Base-by-base conservation (phyloP, 2,797 vertebrate genomes). In the Acestrorhynchus altus region DNA sequence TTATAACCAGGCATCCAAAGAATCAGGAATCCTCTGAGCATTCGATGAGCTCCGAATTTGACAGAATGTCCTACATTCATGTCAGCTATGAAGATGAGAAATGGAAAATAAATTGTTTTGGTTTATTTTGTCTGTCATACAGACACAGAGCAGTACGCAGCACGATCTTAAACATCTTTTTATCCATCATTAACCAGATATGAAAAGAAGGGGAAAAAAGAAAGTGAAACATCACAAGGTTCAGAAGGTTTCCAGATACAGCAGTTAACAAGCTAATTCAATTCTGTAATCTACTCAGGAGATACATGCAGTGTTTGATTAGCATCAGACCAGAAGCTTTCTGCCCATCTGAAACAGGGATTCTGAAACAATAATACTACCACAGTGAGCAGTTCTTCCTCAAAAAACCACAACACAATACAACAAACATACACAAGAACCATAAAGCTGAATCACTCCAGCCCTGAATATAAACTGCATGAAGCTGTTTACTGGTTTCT, bases 261-360 rank as follows among this genome's bases (percentile, higher is more conserved):
- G 24, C 22, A 63, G 67, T 56, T 77, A 82, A 90, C 84, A 86
- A 84, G 86, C 54, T 90, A 91, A 91, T 84, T 89, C 68, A 85
- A 91, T 92, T 90, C 83, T 85, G 49, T 81, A 86, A 88, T 89
- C 85, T 84, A 84, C 85, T 90, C 81, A 91, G 87, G 77, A 87
- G 87, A 91, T 88, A 77, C 86, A 84, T 79, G 28, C 83, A 84
- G 83, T 77, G 56, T 46, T 70, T 83, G 82, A 91, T 90, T 88
- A 91, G 79, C 78, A 81, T 75, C 56, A 74, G 60, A 74, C 42
- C 65, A 49, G 63, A 77, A 15, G 66, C 65, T 68, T 57, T 67
- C 51, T 88, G 84, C 85, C 83, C 83, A 71, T 68, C 54, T 47
- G n/a, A n/a, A n/a, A n/a, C n/a, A 75, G n/a, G 44, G 57, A 54